These are phyloP conservation scores for Rostratula benghalensis DNA, from an alignment of 2,113 vertebrate species.

Conservation along the genomic window DNA sequence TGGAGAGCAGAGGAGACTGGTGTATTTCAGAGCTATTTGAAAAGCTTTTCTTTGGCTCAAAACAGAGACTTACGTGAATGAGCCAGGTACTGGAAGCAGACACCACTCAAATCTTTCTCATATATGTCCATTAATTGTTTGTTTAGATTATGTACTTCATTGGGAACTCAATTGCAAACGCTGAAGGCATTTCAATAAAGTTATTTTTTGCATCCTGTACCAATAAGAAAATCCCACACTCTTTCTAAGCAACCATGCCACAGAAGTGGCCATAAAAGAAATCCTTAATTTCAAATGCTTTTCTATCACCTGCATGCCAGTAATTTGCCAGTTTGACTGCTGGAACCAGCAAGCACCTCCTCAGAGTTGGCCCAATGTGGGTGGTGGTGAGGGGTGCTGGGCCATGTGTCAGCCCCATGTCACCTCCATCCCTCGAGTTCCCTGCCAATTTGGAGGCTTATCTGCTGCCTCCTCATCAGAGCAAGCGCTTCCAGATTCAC, in stretches of 20 bases:
- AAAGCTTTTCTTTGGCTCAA: background rate
- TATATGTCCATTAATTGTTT: background rate
- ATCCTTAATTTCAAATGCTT: background rate
- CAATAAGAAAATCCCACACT: background rate
- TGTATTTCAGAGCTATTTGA: background rate
- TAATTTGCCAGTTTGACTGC: background rate
- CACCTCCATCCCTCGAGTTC: conserved; percentile 38
- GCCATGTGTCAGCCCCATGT: background rate
- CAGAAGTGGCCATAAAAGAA: background rate
- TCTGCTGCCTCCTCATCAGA: conserved; percentile 48
- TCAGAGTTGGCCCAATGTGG: background rate
- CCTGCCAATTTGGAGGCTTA: conserved; percentile 52
- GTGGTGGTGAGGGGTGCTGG: fast-evolving
- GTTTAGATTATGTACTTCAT: background rate
- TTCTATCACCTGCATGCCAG: fast-evolving
- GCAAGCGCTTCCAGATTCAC: conserved; percentile 68
- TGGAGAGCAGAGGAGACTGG: background rate
- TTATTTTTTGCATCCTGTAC: background rate
- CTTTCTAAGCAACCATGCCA: background rate
- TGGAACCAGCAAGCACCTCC: background rate
- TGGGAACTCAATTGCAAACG: background rate
- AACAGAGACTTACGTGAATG: background rate
- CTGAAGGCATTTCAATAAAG: background rate
- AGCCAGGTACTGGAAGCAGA: background rate
- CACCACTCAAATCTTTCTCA: background rate